Evolutionary conservation across 2,113 vertebrate genomes (phyloP), one percentile per base, ranked within the genome.

Genomic region (Aspiorhynchus laticeps): DNA sequence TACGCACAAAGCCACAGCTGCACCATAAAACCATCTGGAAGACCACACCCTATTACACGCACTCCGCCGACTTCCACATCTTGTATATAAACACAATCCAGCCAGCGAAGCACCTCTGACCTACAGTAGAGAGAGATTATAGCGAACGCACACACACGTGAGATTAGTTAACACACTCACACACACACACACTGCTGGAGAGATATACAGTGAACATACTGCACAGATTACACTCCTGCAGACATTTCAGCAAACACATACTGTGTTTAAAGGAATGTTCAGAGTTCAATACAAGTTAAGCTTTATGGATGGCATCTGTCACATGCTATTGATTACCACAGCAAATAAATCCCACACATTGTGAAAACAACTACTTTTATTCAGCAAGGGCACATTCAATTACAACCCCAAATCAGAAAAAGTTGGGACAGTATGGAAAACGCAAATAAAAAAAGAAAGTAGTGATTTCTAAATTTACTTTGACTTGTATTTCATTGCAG

Each of bases 191-290:
- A 48, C 46, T 38, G 38, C 73, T 69, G 43, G 28, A 28, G 85
- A 80, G 59, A 86, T 78, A n/a, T 78, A 80, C n/a, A 69, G 43
- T 36, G 59, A 53, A 19, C 75, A 86, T 80, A 36, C 59, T 86
- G 76, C 26, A 56, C 59, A 67, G 85, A 80, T 80, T 76, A 78
- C 74, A 26, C n/a, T 33, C 26, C 71, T 46, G 74, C 59, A 7
- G 36, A 51, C 41, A 79, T 78, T 71, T 80, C 85, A 71, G 61
- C 76, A 69, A 63, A 78, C 75, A 59, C 67, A 84, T 24, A 53
- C 65, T 71, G 63, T 65, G 8, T 79, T 61, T 48, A 48, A 85
- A 59, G 26, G 6, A 61, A 51, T 46, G 31, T 26, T 75, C 83
- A 24, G 67, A 21, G 67, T 84, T 56, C 21, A 84, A 26, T 10